Evolutionary conservation across 2,113 vertebrate species (phyloP).

Genomic region (Colius striatus): DNA sequence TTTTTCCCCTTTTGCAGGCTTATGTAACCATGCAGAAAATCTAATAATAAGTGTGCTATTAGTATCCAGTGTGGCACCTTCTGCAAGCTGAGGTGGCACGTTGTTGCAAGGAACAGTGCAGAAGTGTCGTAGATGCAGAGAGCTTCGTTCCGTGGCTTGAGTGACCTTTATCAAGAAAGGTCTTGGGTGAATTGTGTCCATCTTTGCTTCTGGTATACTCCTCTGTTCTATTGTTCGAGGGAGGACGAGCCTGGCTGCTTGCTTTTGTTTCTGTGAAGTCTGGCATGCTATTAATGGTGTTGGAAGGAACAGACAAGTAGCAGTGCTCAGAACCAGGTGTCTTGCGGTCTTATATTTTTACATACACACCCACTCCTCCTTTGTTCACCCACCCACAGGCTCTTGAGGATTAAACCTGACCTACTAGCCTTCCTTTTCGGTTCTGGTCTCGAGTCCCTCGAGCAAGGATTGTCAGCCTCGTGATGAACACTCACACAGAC

Average conservation of each 20-base stretch:
- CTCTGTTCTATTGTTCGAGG: conserved; percentile 18
- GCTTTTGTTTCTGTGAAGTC: conserved; percentile 53
- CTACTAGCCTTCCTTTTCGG: background rate
- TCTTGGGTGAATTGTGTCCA: conserved; percentile 64
- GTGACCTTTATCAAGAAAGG: conserved; percentile 62
- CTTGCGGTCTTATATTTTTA: conserved; percentile 25
- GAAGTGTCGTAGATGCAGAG: conserved; percentile 32
- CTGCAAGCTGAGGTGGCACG: conserved; percentile 57
- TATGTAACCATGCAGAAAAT: conserved; percentile 86
- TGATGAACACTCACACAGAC: background rate
- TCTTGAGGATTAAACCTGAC: conserved; percentile 31
- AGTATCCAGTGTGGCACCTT: conserved; percentile 68
- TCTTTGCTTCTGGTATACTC: conserved; percentile 8
- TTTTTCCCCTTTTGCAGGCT: conserved; percentile 75
- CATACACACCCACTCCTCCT: background rate
- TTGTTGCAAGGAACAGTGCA: conserved; percentile 51
- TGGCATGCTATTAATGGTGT: conserved; percentile 50
- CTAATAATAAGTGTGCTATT: conserved; percentile 83
- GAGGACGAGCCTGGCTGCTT: background rate
- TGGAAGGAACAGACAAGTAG: conserved; percentile 22
- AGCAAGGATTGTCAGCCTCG: background rate
- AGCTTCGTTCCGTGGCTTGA: conserved; percentile 22
- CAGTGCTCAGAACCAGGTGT: conserved; percentile 47
- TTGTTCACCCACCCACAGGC: background rate
- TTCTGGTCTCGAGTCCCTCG: background rate